phyloP scores from a whole-genome alignment of 2,113 vertebrate species.

The Mustela lutreola region DNA sequence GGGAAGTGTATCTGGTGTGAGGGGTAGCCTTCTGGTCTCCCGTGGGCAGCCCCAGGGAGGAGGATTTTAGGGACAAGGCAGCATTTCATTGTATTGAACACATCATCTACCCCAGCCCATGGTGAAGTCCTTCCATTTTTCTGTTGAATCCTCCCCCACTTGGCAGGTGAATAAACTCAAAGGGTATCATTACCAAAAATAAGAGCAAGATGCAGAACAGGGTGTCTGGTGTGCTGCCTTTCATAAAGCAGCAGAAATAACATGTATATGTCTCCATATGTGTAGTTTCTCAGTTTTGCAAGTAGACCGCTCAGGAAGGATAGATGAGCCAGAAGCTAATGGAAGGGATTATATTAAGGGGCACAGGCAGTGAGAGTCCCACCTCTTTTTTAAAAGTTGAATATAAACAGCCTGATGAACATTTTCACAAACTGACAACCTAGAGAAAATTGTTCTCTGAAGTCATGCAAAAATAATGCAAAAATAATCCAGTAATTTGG shows the following conservation, averaged over 20 bases:
- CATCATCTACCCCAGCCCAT: background rate
- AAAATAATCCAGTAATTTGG: background rate
- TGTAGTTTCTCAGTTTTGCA: background rate
- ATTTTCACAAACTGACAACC: background rate
- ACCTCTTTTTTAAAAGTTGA: background rate
- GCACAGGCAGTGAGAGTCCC: background rate
- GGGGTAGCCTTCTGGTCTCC: background rate
- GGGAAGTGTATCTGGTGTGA: background rate
- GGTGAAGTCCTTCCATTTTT: background rate
- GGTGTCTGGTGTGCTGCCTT: background rate
- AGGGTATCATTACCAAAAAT: background rate
- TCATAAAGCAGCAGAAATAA: background rate
- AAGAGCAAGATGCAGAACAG: background rate
- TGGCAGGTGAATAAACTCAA: background rate
- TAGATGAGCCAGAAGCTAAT: background rate
- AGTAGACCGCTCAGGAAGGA: background rate
- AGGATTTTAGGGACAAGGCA: too few relatives aligned
- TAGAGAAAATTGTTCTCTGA: background rate
- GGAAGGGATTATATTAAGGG: background rate
- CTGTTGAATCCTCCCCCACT: background rate
- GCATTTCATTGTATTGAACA: background rate
- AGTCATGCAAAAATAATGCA: background rate
- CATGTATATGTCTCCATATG: rapidly evolving
- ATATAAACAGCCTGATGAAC: background rate
- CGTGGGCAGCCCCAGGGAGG: background rate